Evolutionary conservation across 2,888 invertebrate genomes (phyloP), one percentile per base, ranked within the genome.

Genomic region (Aelia acuminata): DNA sequence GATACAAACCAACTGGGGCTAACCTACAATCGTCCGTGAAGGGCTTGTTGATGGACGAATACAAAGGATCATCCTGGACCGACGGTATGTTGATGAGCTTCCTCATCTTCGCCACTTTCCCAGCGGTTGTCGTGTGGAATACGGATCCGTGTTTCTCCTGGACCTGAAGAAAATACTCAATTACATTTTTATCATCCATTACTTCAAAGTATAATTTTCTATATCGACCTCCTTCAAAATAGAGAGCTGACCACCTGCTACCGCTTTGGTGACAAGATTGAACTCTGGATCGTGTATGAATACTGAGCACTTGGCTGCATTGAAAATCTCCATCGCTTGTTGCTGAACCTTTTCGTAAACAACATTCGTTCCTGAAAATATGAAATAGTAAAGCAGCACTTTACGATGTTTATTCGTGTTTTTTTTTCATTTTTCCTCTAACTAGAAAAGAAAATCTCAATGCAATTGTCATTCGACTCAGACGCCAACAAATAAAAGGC

Each of bases 271-370:
- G 2, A 80, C 80, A 20, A 80, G n/a, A 43, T 1, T 47, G 5
- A 43, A 43, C 39, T 80, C 80, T 8, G 80, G 43, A 20, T 80
- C 80, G n/a, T 47, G 39, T 13, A 80, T 22, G 43, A 80, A 80
- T 13, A 80, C 80, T 1, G 80, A 43, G 20, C 80, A 80, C 13
- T 80, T 80, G 1, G 39, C 11, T 13, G 80, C 80, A 26, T 80
- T n/a, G 22, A 80, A n/a, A 22, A 80, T 18, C n/a, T 80, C 13
- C 43, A 22, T 80, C 22, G 80, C 11, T 80, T 80, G 3, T 13
- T 47, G 80, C 22, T 80, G 80, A 22, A 80, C 80, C n/a, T 80
- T 47, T 11, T 43, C 43, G 7, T 80, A 80, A n/a, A 80, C 80
- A 39, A 80, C 0, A 3, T 39, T 43, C 39, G 80, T n/a, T n/a